Conservation (phyloP, 2,888 invertebrate species). For the Drosophila gaucha region DNA sequence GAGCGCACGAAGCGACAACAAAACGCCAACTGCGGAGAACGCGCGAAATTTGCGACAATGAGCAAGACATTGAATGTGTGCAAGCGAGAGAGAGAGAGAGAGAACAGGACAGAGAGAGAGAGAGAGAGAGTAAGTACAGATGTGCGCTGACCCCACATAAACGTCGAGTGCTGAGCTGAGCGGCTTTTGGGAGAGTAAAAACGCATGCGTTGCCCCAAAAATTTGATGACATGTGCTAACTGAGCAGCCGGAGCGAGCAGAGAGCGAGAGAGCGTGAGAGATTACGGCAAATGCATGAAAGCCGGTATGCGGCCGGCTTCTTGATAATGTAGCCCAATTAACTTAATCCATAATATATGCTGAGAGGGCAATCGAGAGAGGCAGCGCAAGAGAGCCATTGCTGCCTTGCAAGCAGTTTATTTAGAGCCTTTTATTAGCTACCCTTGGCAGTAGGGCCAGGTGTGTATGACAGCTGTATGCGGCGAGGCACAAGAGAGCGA, state of each 20-base stretch:
- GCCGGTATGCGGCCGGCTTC: constrained; percentile 37
- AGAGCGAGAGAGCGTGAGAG: background rate
- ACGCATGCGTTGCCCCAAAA: constrained; percentile 46
- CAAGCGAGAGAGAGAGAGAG: constrained; percentile 6
- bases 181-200: background rate
- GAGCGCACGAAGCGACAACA: constrained; percentile 37
- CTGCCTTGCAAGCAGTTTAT: background rate
- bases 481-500: background rate
- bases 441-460: constrained; percentile 12
- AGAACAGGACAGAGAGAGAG: background rate
- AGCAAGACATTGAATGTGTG: background rate
- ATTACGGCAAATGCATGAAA: constrained; percentile 8
- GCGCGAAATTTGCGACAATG: constrained; percentile 37
- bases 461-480: constrained; percentile 41
- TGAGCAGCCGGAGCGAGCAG: constrained; percentile 18
- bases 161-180: constrained; percentile 17
- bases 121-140: background rate
- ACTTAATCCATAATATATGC: constrained; percentile 1
- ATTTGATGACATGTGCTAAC: constrained; percentile 5
- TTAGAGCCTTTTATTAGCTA: constrained; percentile 1
- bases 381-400: background rate
- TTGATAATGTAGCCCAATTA: constrained; percentile 25
- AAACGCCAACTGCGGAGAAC: constrained; percentile 52
- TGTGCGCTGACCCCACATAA: constrained; percentile 9
- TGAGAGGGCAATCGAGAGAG: background rate